A percentile compares a stretch with the other conserved stretches of the same genome.
phyloP scores from a whole-genome alignment of 2,888 invertebrate genomes.

The Penaeus monodon region DNA sequence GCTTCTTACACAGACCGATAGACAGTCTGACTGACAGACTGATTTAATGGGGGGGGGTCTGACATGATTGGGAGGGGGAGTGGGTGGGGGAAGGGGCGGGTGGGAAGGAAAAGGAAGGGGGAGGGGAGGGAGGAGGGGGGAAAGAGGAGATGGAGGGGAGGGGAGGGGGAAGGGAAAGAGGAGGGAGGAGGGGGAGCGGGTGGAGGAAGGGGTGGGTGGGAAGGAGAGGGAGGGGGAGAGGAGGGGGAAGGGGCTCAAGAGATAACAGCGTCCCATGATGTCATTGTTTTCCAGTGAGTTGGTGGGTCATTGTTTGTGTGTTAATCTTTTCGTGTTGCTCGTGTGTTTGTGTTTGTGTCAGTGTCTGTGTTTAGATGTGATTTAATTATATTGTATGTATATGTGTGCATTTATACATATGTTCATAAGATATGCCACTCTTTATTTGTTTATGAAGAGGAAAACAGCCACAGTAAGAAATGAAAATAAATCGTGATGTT shows the following conservation, averaged over 20 bases:
- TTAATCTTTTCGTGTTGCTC: not conserved
- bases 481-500: no score
- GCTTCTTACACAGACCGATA: no score
- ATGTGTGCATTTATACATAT: not conserved
- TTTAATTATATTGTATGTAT: not conserved
- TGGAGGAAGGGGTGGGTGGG: no score
- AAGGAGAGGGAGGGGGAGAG: not conserved
- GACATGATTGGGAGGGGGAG: not conserved
- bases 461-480: no score
- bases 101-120: not conserved
- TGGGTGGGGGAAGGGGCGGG: not conserved
- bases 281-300: no score
- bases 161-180: not conserved
- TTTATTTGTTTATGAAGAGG: no score
- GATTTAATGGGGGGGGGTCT: no score
- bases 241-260: no score
- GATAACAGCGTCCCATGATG: no score
- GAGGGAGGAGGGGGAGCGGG: not conserved
- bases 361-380: not conserved
- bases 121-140: not conserved
- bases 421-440: no score
- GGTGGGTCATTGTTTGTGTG: not conserved
- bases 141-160: not conserved
- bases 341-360: constrained; percentile 19
- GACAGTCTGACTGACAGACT: no score